Percentiles rank a stretch among this genome's conserved stretches.
phyloP scores from a whole-genome alignment of 2,797 vertebrate species.

The Micropoecilia bifurca region DNA sequence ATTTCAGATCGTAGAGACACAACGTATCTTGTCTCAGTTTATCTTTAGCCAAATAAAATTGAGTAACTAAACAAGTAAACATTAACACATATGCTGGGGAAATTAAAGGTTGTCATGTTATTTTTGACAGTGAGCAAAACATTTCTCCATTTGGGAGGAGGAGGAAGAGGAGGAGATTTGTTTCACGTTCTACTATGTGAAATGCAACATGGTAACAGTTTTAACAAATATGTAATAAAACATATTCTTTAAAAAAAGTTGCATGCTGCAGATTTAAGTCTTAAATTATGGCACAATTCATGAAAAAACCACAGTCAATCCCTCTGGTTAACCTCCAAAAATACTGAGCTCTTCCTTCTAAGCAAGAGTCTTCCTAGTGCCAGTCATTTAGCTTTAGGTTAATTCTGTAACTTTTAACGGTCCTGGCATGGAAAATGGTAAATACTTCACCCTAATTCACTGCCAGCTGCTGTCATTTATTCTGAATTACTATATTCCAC shows the following conservation, averaged over 20 bases:
- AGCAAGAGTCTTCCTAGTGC: slow-evolving; percentile 2
- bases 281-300: neutral
- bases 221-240: too few species aligned
- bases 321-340: too few species aligned
- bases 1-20: neutral
- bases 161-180: too few species aligned
- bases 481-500: slow-evolving; percentile 66
- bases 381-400: slow-evolving; percentile 30
- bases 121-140: too few species aligned
- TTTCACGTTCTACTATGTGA: too few species aligned
- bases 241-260: too few species aligned
- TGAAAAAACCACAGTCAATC: slow-evolving; percentile 7
- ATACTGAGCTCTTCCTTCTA: neutral
- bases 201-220: too few species aligned
- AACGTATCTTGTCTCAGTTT: neutral
- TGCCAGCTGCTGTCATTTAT: slow-evolving; percentile 53
- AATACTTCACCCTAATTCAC: slow-evolving; percentile 34
- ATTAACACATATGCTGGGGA: neutral
- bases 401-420: slow-evolving; percentile 44
- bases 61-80: neutral
- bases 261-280: neutral
- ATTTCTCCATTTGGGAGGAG: too few species aligned
- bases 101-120: neutral
- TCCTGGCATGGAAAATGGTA: slow-evolving; percentile 50
- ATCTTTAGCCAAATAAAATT: neutral